Evolutionary conservation across 2,113 vertebrate genomes (phyloP), one percentile per base, ranked within the genome.

Genomic region (Scomber scombrus): DNA sequence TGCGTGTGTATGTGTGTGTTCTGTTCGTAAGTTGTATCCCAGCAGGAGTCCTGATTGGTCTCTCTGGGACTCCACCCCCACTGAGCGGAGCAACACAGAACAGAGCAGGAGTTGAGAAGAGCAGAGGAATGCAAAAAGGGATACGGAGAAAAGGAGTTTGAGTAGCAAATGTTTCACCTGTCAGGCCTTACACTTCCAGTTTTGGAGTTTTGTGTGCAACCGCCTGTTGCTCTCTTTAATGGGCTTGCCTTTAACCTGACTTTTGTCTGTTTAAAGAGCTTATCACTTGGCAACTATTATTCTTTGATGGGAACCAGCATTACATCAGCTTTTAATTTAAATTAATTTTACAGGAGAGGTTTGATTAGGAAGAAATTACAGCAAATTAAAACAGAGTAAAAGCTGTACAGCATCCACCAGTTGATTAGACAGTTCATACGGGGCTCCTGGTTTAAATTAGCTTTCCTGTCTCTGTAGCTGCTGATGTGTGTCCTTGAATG

Each of bases 21-120:
- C 47, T 84, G 79, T 65, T 89, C 80, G 80, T 81, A 84, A 85
- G 73, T 89, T 84, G 47, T 81, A 81, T 86, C 78, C 81, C 85
- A 68, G 81, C 78, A 86, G 83, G 81, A 82, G 82, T 74, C 76
- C 73, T 93, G 90, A 93, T 93, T 92, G 90, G 91, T 93, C 91
- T 91, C 91, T 82, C 67, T 90, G 91, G 91, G 89, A 93, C 86
- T 82, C 79, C 82, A 76, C 86, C 82, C 80, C 77, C 84, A 85
- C 63, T 51, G 76, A 75, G 71, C 50, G 65, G 55, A 85, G 50
- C 51, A 82, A 26, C 14, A 69, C 50, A 66, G 57, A 83, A 54
- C 13, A 77, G 50, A 83, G 70, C 68, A 82, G 45, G 72, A 75
- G 68, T 55, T 68, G 23, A 80, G 80, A 83, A 58, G 62, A 80